Conservation (phyloP, 1,140 invertebrate genomes). For the Leptinotarsa texana region DNA sequence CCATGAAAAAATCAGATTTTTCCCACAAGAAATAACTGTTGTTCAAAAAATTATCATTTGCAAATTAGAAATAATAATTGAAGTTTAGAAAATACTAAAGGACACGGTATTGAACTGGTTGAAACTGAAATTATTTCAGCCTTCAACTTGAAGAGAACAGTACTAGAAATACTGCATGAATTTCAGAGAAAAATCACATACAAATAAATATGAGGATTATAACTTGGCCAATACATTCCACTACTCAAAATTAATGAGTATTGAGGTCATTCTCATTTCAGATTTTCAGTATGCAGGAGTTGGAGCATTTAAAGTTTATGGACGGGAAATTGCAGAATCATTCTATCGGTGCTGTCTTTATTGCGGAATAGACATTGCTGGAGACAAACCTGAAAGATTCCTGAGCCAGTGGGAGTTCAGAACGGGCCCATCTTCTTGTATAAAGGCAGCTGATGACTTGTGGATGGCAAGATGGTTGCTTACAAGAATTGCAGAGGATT, state of each 20-base stretch:
- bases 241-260: background rate
- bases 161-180: no score
- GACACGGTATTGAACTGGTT: no score
- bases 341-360: constrained; percentile 80
- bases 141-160: no score
- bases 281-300: constrained; percentile 75
- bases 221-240: background rate
- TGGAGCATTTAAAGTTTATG: constrained; percentile 71
- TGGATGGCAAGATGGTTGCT: constrained; percentile 83
- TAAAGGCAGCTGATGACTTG: constrained; percentile 79
- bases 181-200: no score
- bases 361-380: constrained; percentile 79
- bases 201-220: no score
- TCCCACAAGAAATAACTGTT: no score
- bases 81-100: no score
- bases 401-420: constrained; percentile 76
- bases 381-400: constrained; percentile 89
- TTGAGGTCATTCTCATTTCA: background rate
- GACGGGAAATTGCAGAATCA: constrained; percentile 80
- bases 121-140: no score
- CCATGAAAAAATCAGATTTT: no score
- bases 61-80: no score
- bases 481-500: constrained; percentile 82
- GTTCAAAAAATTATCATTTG: no score
- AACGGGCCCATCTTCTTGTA: constrained; percentile 74